Conservation (phyloP, 1,140 invertebrate genomes). For the Nylanderia fulva region DNA sequence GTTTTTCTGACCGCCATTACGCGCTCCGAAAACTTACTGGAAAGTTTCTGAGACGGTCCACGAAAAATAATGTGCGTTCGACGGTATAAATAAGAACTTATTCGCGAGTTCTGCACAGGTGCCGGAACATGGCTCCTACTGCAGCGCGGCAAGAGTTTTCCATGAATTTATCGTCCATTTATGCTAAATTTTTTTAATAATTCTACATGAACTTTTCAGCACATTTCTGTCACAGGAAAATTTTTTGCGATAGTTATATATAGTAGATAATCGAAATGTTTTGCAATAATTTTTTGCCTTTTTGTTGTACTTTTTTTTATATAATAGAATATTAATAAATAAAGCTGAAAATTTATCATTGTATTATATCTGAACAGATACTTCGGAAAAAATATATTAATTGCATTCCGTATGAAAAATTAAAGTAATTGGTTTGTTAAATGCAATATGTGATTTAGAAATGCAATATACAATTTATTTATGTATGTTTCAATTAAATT, state of each 20-base stretch:
- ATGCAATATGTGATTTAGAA: neutral
- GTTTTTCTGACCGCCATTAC: slow-evolving; percentile 66
- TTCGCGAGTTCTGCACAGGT: slow-evolving; percentile 61
- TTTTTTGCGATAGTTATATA: slow-evolving; percentile 5
- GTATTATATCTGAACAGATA: too few relatives aligned
- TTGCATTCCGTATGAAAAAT: neutral
- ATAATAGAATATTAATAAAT: neutral
- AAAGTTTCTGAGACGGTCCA: slow-evolving; percentile 61
- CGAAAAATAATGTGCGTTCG: slow-evolving; percentile 69
- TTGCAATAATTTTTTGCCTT: neutral
- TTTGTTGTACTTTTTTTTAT: neutral
- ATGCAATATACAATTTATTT: neutral
- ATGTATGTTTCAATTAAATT: neutral
- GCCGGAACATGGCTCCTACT: slow-evolving; percentile 12
- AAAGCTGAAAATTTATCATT: neutral
- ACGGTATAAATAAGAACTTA: slow-evolving; percentile 70
- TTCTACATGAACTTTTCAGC: slow-evolving; percentile 52
- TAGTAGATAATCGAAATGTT: slow-evolving; percentile 21
- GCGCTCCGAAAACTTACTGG: slow-evolving; percentile 57
- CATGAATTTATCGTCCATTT: slow-evolving; percentile 64
- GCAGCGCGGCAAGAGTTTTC: slow-evolving; percentile 1
- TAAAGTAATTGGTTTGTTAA: neutral
- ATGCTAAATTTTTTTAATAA: slow-evolving; percentile 65
- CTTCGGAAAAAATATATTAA: neutral
- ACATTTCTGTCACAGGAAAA: slow-evolving; percentile 25